Base-by-base conservation (phyloP, 30 jellyfish, hydroid and myxozoan species). In the Catostylus mosaicus region DNA sequence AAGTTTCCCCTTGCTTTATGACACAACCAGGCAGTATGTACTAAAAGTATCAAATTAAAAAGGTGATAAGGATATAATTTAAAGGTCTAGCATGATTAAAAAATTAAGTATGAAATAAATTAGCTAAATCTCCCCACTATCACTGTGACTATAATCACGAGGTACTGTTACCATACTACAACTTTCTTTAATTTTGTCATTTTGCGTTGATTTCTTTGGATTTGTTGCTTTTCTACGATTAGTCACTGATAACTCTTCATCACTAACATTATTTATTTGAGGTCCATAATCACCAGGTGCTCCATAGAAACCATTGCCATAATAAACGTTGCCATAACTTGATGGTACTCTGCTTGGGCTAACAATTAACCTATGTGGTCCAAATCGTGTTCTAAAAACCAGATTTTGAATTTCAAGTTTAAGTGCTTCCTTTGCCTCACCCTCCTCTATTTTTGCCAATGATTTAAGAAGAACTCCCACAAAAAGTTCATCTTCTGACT, bases 351-450 rank as follows among this genome's bases (percentile, higher is more conserved):
- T 67, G 34, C 65, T 54, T 11, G 4, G 18, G 43, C 38, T 26
- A 51, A 27, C 77, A n/a, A 3, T 30, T 12, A 59, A 27, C 47
- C 67, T 62, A 30, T 80, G 83, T 8, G 73, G 51, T 61, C 91
- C 88, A 77, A 84, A 90, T 1, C 97, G 83, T 37, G 94, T 84
- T 20, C 74, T 84, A 67, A 73, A 90, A 47, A 90, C 88, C 79
- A 90, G 85, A 40, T 89, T 90, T 74, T 90, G 97, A 31, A 90
- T 90, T 11, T 90, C 96, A 8, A 90, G 68, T 63, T 90, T 90
- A 60, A 90, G 38, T 32, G 84, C 92, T 40, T 90, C 97, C 65
- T 90, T 90, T 34, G 92, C 92, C 45, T 90, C 96, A 20, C 91
- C 96, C 47, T 90, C 97, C 18, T 54, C 83, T 22, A 90, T 81